A percentile compares a stretch with the other conserved stretches of the same genome.
Conservation (phyloP, 2,113 vertebrate species). For the Eulacestoma nigropectus region DNA sequence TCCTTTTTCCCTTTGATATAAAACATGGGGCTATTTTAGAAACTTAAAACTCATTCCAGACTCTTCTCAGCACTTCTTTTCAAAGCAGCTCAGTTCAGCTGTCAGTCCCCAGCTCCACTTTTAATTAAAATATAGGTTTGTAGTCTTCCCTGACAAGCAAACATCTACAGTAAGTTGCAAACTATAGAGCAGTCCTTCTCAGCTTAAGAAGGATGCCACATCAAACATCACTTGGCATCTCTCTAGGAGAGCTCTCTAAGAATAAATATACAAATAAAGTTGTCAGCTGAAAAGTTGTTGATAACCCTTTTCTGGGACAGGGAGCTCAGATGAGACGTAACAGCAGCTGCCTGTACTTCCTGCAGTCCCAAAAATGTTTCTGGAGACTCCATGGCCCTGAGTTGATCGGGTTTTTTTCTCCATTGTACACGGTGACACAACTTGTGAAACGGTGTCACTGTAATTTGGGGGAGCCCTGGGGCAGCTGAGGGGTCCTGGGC, state of each 20-base stretch:
- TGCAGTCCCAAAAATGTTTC: background rate
- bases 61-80: constrained; percentile 29
- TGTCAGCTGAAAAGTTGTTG: background rate
- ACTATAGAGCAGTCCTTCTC: background rate
- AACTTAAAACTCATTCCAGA: constrained; percentile 22
- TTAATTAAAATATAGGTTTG: constrained; percentile 34
- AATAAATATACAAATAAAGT: background rate
- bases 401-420: background rate
- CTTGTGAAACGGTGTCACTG: background rate
- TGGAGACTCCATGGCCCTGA: background rate
- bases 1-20: constrained; percentile 36
- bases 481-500: background rate
- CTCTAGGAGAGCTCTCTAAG: background rate
- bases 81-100: constrained; percentile 23
- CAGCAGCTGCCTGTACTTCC: background rate
- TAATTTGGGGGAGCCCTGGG: background rate
- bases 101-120: constrained; percentile 24
- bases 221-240: background rate
- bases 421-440: accelerated
- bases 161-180: background rate
- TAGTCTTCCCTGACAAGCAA: constrained; percentile 12
- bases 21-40: constrained; percentile 19
- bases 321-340: background rate
- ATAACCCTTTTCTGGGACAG: background rate
- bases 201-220: constrained; percentile 1